A percentile compares a stretch with the other conserved stretches of the same genome.
phyloP scores from a whole-genome alignment of 2,113 vertebrate genomes.

The Tragelaphus strepsiceros region DNA sequence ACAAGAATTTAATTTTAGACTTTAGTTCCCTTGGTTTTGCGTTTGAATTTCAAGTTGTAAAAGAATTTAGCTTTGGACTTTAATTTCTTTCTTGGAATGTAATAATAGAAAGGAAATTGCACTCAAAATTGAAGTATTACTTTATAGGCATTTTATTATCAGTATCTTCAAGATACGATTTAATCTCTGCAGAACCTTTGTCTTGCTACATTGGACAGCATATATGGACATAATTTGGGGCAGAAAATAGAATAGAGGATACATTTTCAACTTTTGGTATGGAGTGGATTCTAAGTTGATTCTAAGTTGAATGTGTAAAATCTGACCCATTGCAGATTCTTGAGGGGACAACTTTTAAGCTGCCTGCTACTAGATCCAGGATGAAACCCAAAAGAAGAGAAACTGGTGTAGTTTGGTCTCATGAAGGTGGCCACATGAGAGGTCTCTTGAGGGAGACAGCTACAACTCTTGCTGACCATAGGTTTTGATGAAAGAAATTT shows the following conservation, averaged over 20 bases:
- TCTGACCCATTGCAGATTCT: background rate
- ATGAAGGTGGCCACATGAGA: background rate
- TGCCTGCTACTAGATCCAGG: background rate
- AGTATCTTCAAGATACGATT: background rate
- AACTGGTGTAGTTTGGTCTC: background rate
- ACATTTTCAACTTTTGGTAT: background rate
- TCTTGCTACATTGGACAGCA: background rate
- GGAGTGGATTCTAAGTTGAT: background rate
- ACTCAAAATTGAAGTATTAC: background rate
- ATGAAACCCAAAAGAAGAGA: background rate
- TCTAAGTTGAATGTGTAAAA: background rate
- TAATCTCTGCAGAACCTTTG: background rate
- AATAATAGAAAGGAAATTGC: background rate
- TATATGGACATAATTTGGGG: background rate
- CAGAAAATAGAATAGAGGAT: background rate
- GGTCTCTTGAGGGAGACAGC: background rate
- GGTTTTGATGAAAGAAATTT: background rate
- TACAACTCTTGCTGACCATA: background rate
- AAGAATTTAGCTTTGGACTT: background rate
- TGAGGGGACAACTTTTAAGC: background rate
- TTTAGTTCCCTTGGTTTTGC: background rate
- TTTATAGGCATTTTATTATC: background rate
- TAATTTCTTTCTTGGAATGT: slow-evolving; percentile 6
- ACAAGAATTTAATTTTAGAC: background rate
- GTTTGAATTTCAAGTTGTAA: background rate